These are phyloP conservation scores for Parasteatoda lunata DNA, from an alignment of 2,888 invertebrate genomes.

Conservation along the genomic window DNA sequence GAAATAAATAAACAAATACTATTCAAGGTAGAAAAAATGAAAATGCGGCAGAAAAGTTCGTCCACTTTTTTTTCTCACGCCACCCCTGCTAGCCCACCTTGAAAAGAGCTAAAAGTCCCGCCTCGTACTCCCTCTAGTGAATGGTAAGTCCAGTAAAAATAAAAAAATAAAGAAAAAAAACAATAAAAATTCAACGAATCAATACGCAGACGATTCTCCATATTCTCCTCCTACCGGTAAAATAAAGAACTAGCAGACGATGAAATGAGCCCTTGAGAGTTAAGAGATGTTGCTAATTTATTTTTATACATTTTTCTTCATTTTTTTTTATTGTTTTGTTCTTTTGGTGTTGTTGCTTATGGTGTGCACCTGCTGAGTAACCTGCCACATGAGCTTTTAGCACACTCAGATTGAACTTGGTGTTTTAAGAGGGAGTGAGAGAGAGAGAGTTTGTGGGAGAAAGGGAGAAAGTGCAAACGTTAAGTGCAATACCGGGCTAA, in stretches of 20 bases:
- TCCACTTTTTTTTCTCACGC: conserved; percentile 66
- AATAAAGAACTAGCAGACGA: conserved; percentile 43
- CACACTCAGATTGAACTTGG: conserved; percentile 7
- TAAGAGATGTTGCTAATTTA: conserved; percentile 40
- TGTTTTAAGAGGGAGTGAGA: conserved; percentile 15
- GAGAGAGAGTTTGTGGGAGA: conserved; percentile 13
- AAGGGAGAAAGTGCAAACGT: conserved; percentile 24
- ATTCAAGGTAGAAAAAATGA: conserved; percentile 2
- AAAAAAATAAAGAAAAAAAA: conserved; percentile 18
- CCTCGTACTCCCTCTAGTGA: conserved; percentile 61
- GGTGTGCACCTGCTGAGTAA: conserved; percentile 37
- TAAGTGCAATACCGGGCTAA: conserved; percentile 16
- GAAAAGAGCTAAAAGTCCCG: conserved; percentile 41
- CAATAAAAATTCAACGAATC: conserved; percentile 49
- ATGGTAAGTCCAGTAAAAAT: conserved; percentile 7
- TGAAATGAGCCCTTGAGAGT: conserved; percentile 23
- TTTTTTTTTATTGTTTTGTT: conserved; percentile 9
- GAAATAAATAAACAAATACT: conserved; percentile 3
- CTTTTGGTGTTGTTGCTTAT: conserved; percentile 33
- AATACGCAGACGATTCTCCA: conserved; percentile 55
- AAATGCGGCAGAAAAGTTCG: conserved; percentile 38
- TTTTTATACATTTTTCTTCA: conserved; percentile 40
- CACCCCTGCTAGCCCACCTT: conserved; percentile 41
- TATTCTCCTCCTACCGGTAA: conserved; percentile 51
- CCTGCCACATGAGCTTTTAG: conserved; percentile 28